phyloP scores from a whole-genome alignment of 2,888 invertebrate genomes.

The Agrypnus murinus region DNA sequence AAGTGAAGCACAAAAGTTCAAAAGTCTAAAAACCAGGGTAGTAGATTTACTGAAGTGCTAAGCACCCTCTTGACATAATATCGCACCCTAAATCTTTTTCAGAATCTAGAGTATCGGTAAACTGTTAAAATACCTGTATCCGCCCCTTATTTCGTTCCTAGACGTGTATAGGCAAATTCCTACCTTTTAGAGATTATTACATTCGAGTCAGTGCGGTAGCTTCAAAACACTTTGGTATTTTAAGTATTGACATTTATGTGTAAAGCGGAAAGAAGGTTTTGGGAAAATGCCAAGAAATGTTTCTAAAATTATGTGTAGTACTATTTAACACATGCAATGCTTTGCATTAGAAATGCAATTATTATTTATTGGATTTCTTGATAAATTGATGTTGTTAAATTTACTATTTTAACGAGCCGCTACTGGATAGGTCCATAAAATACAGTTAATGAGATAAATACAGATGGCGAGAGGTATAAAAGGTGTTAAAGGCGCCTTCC shows the following conservation, averaged over 20 bases:
- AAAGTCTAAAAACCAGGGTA: conserved; percentile 23
- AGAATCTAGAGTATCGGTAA: conserved; percentile 36
- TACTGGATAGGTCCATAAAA: conserved; percentile 20
- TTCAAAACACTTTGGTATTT: conserved; percentile 11
- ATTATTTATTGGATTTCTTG: no score
- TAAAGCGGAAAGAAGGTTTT: conserved; percentile 23
- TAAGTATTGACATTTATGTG: conserved; percentile 34
- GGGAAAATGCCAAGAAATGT: conserved; percentile 30
- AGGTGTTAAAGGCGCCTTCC: conserved; percentile 39
- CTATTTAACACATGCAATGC: no score
- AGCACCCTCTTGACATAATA: conserved; percentile 35
- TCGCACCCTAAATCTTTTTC: conserved; percentile 39
- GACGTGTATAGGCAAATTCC: conserved; percentile 22
- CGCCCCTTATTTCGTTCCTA: conserved; percentile 39
- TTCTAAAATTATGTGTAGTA: conserved; percentile 35
- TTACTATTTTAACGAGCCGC: conserved; percentile 24
- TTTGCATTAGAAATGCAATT: no score
- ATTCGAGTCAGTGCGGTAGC: conserved; percentile 31
- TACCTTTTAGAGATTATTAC: conserved; percentile 17
- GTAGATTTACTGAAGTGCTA: conserved; percentile 39
- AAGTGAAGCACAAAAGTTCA: conserved; percentile 31
- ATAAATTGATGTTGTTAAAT: no score
- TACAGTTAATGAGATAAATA: conserved; percentile 31
- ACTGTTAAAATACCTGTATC: conserved; percentile 41
- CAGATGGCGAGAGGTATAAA: conserved; percentile 24